phyloP scores from a whole-genome alignment of 2,797 vertebrate genomes.

The Melopsittacus undulatus region DNA sequence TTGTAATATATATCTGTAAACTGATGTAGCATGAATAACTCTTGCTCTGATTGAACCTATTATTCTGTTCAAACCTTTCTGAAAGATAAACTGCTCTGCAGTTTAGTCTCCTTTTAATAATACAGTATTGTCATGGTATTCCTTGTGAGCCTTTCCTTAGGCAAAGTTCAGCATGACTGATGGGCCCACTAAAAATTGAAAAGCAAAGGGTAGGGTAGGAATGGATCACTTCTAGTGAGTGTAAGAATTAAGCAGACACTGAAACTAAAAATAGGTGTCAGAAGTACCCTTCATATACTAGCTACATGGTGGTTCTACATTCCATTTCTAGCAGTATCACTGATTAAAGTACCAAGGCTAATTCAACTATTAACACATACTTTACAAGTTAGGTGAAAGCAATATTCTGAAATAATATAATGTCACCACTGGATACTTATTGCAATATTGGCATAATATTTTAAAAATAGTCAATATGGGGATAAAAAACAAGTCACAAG shows the following conservation, averaged over 20 bases:
- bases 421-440: neutral
- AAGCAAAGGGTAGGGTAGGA: conserved; percentile 17
- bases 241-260: conserved; percentile 34
- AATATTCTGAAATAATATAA: conserved; percentile 15
- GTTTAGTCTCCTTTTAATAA: conserved; percentile 45
- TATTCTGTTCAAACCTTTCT: conserved; percentile 46
- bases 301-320: neutral
- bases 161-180: conserved; percentile 55
- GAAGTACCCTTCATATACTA: neutral
- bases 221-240: conserved; percentile 6
- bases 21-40: conserved; percentile 31
- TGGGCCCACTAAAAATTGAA: conserved; percentile 41
- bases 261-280: neutral
- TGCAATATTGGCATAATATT: conserved; percentile 16
- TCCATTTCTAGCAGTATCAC: conserved; percentile 10
- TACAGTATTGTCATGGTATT: conserved; percentile 38
- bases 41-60: conserved; percentile 15
- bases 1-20: conserved; percentile 14
- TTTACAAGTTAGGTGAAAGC: conserved; percentile 22
- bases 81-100: conserved; percentile 58
- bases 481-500: neutral
- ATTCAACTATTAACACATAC: conserved; percentile 17
- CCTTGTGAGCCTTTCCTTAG: conserved; percentile 32
- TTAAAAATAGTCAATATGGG: neutral
- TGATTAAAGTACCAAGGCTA: conserved; percentile 39